phyloP scores from a whole-genome alignment of 2,888 invertebrate genomes.

The Brachypalpus laphriformis region DNA sequence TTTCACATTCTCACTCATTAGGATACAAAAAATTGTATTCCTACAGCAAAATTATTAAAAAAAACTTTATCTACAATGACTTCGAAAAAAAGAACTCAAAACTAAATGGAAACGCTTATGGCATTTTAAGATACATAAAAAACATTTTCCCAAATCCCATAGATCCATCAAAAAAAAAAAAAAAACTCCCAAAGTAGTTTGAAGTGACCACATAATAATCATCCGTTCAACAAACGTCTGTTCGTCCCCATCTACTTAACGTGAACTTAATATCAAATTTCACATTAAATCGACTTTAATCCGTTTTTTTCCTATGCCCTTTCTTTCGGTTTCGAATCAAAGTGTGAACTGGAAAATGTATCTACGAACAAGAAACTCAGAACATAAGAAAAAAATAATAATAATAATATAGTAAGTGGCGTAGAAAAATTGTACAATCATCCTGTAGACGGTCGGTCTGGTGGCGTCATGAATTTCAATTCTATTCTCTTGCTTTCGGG shows the following conservation, averaged over 20 bases:
- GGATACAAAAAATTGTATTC: neutral
- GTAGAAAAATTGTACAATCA: constrained; percentile 73
- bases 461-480: constrained; percentile 74
- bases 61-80: constrained; percentile 6
- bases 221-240: constrained; percentile 62
- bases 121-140: constrained; percentile 61
- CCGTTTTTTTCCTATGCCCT: constrained; percentile 27
- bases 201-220: constrained; percentile 69
- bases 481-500: constrained; percentile 61
- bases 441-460: constrained; percentile 73
- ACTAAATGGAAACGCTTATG: constrained; percentile 58
- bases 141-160: constrained; percentile 26
- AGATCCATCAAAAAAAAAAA: constrained; percentile 47
- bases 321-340: constrained; percentile 61
- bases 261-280: constrained; percentile 74
- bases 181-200: constrained; percentile 48
- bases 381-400: constrained; percentile 51
- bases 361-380: constrained; percentile 60
- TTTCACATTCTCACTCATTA: constrained; percentile 1
- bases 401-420: constrained; percentile 73
- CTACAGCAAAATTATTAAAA: neutral
- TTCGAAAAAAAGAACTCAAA: neutral
- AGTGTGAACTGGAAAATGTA: constrained; percentile 73
- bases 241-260: constrained; percentile 65
- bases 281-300: constrained; percentile 73